Evolutionary conservation across 2,888 invertebrate genomes (phyloP), one percentile per base, ranked within the genome.

Genomic region (Eristalinus sepulchralis): DNA sequence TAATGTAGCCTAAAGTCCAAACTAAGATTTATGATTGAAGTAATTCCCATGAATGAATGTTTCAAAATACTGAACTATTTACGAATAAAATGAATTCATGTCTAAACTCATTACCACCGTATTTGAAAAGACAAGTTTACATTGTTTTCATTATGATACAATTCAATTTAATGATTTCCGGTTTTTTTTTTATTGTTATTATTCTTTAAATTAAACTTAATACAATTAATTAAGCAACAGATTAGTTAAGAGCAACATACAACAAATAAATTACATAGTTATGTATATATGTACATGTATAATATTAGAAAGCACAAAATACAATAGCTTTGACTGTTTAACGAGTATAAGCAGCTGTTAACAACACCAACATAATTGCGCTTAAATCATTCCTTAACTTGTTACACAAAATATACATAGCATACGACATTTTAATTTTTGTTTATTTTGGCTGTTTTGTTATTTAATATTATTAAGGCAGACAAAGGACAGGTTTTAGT

Each of bases 331-430:
- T 47, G 0, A 17, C 8, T 17, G 47, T 17, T 47, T 17, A 47
- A 47, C 47, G 36, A 59, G 36, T 39, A 70, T 39, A 60, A 17
- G 17, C 59, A 70, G 59, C 36, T 36, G 11, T 67, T 17, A 20
- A 36, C 17, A 33, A 59, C 13, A 60, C 47, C 36, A 70, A 59
- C 70, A 70, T 59, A 59, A 57, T 57, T 55, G 33, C 33, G 17
- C 22, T 34, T 57, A 59, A 70, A 36, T 17, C 70, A 70, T 70
- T 70, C 70, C 57, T 59, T 59, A 59, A 59, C 17, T 70, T 27
- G 27, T 27, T 60, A 70, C 70, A 70, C 59, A 59, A 36, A 70
- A 59, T 70, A 59, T 59, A 59, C 70, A 59, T 70, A 70, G 59
- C 39, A 59, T 17, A 60, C 47, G 27, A 17, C 33, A 55, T 59